A percentile compares a stretch with the other conserved stretches of the same genome.
Evolutionary conservation across 2,797 vertebrate species (phyloP).

Genomic region (Cirrhinus mrigala): DNA sequence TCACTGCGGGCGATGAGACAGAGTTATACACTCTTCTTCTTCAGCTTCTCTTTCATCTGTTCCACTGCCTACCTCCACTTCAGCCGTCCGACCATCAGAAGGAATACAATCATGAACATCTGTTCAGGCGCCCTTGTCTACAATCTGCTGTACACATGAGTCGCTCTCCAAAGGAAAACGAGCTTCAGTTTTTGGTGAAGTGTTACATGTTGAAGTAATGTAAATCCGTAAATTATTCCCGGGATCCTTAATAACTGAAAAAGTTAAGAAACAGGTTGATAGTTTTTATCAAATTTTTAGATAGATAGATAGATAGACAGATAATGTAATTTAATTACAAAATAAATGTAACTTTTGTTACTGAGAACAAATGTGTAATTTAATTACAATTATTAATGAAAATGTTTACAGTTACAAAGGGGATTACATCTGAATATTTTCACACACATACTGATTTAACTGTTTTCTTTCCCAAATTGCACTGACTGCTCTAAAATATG

Average conservation of each 20-base stretch:
- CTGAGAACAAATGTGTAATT: no score
- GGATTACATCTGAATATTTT: no score
- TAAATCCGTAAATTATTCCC: background rate
- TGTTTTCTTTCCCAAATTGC: no score
- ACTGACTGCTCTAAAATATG: no score
- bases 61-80: constrained; percentile 58
- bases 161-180: background rate
- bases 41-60: constrained; percentile 38
- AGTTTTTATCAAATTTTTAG: background rate
- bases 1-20: constrained; percentile 63
- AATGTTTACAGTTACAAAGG: no score
- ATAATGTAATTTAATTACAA: no score
- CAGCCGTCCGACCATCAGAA: constrained; percentile 53
- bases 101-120: constrained; percentile 38
- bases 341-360: no score
- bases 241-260: background rate
- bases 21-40: constrained; percentile 35
- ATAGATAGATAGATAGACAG: background rate
- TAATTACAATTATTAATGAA: no score
- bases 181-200: background rate
- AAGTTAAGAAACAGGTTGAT: background rate
- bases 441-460: no score
- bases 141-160: constrained; percentile 17
- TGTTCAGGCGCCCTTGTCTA: constrained; percentile 13
- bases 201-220: background rate